phyloP scores from a whole-genome alignment of 2,113 vertebrate species.

The Oncorhynchus tshawytscha region DNA sequence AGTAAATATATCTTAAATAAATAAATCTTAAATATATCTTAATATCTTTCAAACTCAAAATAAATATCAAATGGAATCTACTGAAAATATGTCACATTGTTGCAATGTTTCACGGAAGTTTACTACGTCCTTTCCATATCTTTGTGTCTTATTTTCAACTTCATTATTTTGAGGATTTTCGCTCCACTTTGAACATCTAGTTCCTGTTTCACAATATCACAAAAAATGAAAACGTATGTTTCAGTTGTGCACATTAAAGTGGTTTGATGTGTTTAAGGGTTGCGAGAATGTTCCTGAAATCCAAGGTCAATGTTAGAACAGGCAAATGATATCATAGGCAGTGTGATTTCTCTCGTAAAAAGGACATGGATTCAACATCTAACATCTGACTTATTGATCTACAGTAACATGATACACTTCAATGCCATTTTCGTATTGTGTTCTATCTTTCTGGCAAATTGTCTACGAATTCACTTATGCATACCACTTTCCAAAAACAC shows the following conservation, averaged over 20 bases:
- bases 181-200: no score
- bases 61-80: no score
- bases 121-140: no score
- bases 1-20: slow-evolving; percentile 1
- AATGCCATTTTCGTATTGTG: slow-evolving; percentile 33
- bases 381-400: not conserved
- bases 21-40: not conserved
- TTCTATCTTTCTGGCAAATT: slow-evolving; percentile 25
- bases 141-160: no score
- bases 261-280: no score
- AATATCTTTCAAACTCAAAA: not conserved
- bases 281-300: not conserved
- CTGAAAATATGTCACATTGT: no score
- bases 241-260: no score
- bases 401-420: slow-evolving; percentile 18
- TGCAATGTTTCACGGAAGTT: no score
- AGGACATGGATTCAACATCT: slow-evolving; percentile 4
- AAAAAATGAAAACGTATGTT: no score
- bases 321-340: not conserved
- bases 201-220: no score
- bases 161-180: no score
- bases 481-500: slow-evolving; percentile 51
- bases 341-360: slow-evolving; percentile 9
- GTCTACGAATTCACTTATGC: slow-evolving; percentile 50
- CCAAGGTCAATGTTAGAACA: not conserved